A percentile compares a stretch with the other conserved stretches of the same genome.
phyloP scores from a whole-genome alignment of 2,113 vertebrate species.

The Prunella fulvescens region DNA sequence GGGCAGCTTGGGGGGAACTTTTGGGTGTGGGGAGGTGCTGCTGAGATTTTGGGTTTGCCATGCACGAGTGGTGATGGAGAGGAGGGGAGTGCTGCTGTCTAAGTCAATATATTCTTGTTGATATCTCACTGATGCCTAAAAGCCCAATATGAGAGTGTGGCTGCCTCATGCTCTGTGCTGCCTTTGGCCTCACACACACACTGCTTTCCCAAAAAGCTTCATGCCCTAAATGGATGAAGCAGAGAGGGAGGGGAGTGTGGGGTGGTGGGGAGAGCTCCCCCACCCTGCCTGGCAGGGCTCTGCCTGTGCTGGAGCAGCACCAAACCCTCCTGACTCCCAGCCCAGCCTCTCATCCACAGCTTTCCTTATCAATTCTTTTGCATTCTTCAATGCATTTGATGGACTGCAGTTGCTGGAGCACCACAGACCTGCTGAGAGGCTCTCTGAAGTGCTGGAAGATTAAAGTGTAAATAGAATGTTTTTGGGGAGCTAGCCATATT shows the following conservation, averaged over 20 bases:
- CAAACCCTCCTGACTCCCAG: not conserved
- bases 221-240: not conserved
- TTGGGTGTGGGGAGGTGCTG: not conserved
- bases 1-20: not conserved
- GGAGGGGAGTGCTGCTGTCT: not conserved
- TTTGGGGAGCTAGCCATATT: not conserved
- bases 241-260: not conserved
- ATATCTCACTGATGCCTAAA: not conserved
- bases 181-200: not conserved
- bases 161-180: not conserved
- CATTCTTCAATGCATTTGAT: not conserved
- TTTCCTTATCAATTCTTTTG: not conserved
- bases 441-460: not conserved
- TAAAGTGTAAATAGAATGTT: not conserved
- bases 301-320: not conserved
- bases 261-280: not conserved
- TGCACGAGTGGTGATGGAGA: fast-evolving
- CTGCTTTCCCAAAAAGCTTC: not conserved
- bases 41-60: not conserved
- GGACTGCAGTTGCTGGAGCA: not conserved
- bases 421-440: not conserved
- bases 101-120: not conserved
- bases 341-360: not conserved
- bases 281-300: not conserved
- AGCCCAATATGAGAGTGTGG: fast-evolving